Evolutionary conservation across 2,888 invertebrate genomes (phyloP), one percentile per base, ranked within the genome.

Genomic region (Oscheius myriophilus): DNA sequence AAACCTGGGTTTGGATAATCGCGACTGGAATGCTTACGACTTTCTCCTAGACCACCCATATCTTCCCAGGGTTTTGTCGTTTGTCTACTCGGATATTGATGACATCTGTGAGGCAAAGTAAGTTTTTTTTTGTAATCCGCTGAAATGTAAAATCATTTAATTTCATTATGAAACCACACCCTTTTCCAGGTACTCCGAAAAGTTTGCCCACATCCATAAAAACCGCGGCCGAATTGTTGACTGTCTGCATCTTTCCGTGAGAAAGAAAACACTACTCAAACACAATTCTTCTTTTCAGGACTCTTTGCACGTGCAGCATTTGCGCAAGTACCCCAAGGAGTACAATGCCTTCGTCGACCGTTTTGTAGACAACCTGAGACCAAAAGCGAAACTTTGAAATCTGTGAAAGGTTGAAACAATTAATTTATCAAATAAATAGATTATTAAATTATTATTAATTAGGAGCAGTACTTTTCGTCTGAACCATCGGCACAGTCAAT

Each of bases 391-490:
- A 33, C 25, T 61, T 18, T 61, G 26, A 61, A n/a, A n/a, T n/a
- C n/a, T n/a, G n/a, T n/a, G n/a, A n/a, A n/a, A n/a, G n/a, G n/a
- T n/a, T n/a, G 23, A 11, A 49, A 49, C n/a, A 11, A 16, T 6
- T 9, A 33, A 21, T 46, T 61, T 61, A 43, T 45, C 41, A 21
- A 61, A 61, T 61, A 49, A 61, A 61, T 61, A 46, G 16, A n/a
- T 16, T 2, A 54, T 25, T 21, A 21, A 43, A 43, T 43, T 1
- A 58, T 16, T n/a, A 6, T 39, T 54, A 39, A 18, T 61, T 61
- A 78, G 53, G 72, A 81, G 66, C 84, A 84, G 63, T 84, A 84
- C 55, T 81, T 80, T 69, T 85, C 85, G 67, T 85, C 85, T 1
- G 79, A 79, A 26, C 82, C 83, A 67, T 85, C 85, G 0, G 80